Evolutionary conservation across 2,113 vertebrate species (phyloP).

Genomic region (Oncorhynchus keta): DNA sequence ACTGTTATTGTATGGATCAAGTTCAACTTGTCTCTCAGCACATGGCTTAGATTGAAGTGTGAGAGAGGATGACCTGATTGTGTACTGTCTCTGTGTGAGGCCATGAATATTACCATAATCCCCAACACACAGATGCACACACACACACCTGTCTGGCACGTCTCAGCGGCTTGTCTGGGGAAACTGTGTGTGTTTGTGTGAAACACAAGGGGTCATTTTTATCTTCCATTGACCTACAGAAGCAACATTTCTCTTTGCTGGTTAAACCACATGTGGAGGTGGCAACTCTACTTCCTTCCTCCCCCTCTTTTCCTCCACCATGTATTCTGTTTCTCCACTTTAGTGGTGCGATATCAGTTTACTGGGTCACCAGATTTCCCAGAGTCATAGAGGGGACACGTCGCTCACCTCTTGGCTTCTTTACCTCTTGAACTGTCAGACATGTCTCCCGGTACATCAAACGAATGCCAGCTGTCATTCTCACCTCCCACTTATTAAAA

Average conservation of each 20-base stretch:
- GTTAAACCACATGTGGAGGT: constrained; percentile 48
- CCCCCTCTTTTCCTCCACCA: background rate
- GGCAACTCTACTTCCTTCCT: constrained; percentile 10
- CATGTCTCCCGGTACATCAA: constrained; percentile 18
- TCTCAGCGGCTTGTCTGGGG: constrained; percentile 36
- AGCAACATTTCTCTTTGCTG: constrained; percentile 10
- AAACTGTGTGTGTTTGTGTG: constrained; percentile 23
- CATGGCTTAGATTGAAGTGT: constrained; percentile 41
- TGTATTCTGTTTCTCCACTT: constrained; percentile 32
- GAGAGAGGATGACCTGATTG: constrained; percentile 48
- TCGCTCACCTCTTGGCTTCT: constrained; percentile 70
- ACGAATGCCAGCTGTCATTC: constrained; percentile 69
- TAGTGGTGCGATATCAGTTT: constrained; percentile 68
- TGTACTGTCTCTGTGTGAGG: background rate
- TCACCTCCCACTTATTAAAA: constrained; percentile 58
- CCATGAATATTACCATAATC: background rate
- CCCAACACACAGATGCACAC: background rate
- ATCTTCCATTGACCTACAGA: constrained; percentile 51
- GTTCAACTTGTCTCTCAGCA: background rate
- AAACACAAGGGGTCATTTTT: constrained; percentile 7
- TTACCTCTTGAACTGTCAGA: constrained; percentile 73
- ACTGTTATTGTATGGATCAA: background rate
- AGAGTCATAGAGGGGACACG: constrained; percentile 65
- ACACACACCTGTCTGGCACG: constrained; percentile 44
- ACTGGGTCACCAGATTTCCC: constrained; percentile 73